Base-by-base conservation (phyloP, 2,113 vertebrate species). In the Cromileptes altivelis region DNA sequence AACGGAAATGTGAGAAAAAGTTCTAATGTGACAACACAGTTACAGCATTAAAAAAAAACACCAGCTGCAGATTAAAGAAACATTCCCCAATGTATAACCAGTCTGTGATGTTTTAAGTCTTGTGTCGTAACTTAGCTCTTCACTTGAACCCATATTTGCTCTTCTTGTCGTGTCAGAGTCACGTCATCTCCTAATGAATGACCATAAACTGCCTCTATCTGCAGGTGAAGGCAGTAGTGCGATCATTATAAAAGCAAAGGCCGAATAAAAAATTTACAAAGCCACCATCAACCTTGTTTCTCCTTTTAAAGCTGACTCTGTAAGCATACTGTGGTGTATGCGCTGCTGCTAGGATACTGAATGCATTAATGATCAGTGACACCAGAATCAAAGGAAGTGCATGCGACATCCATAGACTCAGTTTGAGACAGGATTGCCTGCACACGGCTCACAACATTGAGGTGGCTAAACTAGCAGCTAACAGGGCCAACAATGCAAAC, bases 11-110 rank as follows among this genome's bases (percentile, higher is more conserved):
- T 18, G 33, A 79, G 61, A 15, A 57, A 69, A 70, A 49, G 68
- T 42, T 75, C 81, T 75, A 49, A 75, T 40, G 47, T 80, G 80
- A 88, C 37, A 50, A 12, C 33, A 19, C 4, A 18, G 81, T 19
- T 52, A 73, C 19, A 50, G n/a, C 50, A 42, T n/a, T 4, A 13
- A 58, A 70, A 70, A 1, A 7, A 70, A 25, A 37, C 50, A 40
- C 14, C 6, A 45, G 55, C 75, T 70, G 75, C 57, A 60, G 50
- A 78, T 75, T 74, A 40, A 73, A 58, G 25, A 18, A 53, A 10
- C 61, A 42, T 19, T 74, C 60, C 4, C 61, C n/a, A 13, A 2
- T 11, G 17, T 25, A 45, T 56, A 21, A 64, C n/a, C 75, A 58
- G 45, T 19, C 19, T 23, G n/a, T 27, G 13, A 47, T 11, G 70